These are phyloP conservation scores for Scotopteryx bipunctaria DNA, from an alignment of 2,888 invertebrate species.

Conservation along the genomic window DNA sequence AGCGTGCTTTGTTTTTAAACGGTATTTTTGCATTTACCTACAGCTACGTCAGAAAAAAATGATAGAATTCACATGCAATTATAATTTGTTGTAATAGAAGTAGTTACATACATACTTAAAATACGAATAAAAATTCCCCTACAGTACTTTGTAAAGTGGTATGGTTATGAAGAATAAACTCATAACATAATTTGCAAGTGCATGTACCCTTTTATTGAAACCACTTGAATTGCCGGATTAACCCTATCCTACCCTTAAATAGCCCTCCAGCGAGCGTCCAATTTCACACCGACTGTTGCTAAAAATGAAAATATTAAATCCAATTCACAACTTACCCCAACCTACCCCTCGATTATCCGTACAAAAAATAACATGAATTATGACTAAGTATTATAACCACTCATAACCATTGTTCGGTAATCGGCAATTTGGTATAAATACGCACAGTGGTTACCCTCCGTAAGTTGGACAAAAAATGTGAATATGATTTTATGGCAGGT, in stretches of 20 bases:
- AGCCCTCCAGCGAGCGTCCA: constrained; percentile 75
- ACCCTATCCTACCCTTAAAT: constrained; percentile 60
- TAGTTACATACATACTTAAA: too few relatives aligned
- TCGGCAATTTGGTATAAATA: constrained; percentile 71
- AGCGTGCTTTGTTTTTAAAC: too few relatives aligned
- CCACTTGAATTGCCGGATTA: constrained; percentile 63
- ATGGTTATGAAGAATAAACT: constrained; percentile 11
- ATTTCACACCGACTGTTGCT: constrained; percentile 80
- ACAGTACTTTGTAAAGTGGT: constrained; percentile 5
- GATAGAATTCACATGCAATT: too few relatives aligned
- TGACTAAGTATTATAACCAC: constrained; percentile 74
- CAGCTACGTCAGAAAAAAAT: too few relatives aligned
- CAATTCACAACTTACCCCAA: constrained; percentile 74
- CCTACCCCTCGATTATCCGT: constrained; percentile 71
- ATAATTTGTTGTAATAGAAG: not conserved
- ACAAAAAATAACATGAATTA: constrained; percentile 75
- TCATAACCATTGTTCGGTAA: constrained; percentile 71
- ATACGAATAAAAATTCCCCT: not conserved
- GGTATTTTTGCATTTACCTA: too few relatives aligned
- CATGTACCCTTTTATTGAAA: constrained; percentile 49
- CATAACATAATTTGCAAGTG: constrained; percentile 38
- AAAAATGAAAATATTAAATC: constrained; percentile 82
- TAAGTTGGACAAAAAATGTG: constrained; percentile 67
- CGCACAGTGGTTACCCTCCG: constrained; percentile 66
- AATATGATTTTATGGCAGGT: constrained; percentile 82